Evolutionary conservation across 2,113 vertebrate genomes (phyloP).

Genomic region (Vicugna pacos): DNA sequence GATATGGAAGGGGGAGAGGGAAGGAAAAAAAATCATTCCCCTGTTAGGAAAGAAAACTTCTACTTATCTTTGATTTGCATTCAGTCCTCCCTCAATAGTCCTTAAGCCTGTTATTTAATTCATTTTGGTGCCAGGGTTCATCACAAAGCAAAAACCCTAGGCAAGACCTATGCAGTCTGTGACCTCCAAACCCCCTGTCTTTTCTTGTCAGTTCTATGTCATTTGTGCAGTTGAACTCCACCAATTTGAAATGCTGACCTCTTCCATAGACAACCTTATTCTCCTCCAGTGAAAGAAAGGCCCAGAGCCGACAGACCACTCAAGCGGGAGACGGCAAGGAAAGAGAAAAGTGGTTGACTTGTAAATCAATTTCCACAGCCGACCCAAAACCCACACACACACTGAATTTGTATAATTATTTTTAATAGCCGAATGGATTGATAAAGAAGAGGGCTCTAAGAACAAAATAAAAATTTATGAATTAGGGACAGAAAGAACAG

Average conservation of each 20-base stretch:
- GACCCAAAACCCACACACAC: conserved; percentile 90
- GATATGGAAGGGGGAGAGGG: conserved; percentile 90
- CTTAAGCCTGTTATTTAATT: conserved; percentile 94
- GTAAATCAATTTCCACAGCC: conserved; percentile 93
- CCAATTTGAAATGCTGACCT: conserved; percentile 92
- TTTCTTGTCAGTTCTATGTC: conserved; percentile 93
- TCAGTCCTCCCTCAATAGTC: conserved; percentile 92
- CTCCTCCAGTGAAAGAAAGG: conserved; percentile 90
- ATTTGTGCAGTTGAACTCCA: conserved; percentile 93
- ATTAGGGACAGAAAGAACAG: conserved; percentile 46
- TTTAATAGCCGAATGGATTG: conserved; percentile 62
- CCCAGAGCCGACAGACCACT: conserved; percentile 89
- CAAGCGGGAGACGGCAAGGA: conserved; percentile 91
- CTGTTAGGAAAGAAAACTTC: conserved; percentile 93
- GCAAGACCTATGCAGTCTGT: conserved; percentile 90
- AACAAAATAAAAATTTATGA: conserved; percentile 68
- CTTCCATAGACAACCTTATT: conserved; percentile 92
- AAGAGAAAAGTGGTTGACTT: conserved; percentile 92
- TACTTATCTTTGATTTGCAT: conserved; percentile 96
- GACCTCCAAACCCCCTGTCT: conserved; percentile 91
- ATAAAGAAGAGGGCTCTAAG: conserved; percentile 56
- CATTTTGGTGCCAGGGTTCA: conserved; percentile 91
- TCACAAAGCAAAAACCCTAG: conserved; percentile 90
- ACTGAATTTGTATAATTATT: conserved; percentile 71
- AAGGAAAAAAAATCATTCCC: conserved; percentile 87